These are phyloP conservation scores for Microctonus brassicae DNA, from an alignment of 2,888 invertebrate genomes.

Conservation along the genomic window DNA sequence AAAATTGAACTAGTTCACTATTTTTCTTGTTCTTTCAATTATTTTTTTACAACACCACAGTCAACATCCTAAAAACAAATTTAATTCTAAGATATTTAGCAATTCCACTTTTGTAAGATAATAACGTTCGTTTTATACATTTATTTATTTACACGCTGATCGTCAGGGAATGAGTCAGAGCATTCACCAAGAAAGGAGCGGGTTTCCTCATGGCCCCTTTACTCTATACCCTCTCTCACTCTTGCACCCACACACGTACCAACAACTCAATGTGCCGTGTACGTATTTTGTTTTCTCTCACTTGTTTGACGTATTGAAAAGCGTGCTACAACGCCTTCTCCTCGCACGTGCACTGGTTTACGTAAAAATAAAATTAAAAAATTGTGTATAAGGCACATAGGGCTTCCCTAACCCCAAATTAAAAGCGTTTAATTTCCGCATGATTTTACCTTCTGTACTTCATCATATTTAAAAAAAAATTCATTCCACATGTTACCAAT, in stretches of 20 bases:
- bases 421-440: background rate
- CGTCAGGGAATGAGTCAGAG: slow-evolving; percentile 56
- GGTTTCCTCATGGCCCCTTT: slow-evolving; percentile 51
- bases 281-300: background rate
- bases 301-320: slow-evolving; percentile 22
- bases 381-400: background rate
- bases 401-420: background rate
- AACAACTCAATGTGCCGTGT: too few species aligned
- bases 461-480: too few species aligned
- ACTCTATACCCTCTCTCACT: slow-evolving; percentile 29
- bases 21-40: too few species aligned
- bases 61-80: too few species aligned
- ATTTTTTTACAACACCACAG: too few species aligned
- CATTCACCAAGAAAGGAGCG: slow-evolving; percentile 59
- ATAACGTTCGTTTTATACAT: slow-evolving; percentile 40
- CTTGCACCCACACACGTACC: slow-evolving; percentile 8
- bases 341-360: background rate
- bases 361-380: slow-evolving; percentile 19
- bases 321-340: too few species aligned
- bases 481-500: too few species aligned
- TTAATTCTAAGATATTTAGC: background rate
- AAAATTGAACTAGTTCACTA: too few species aligned
- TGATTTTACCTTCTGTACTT: too few species aligned
- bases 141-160: slow-evolving; percentile 50
- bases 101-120: slow-evolving; percentile 41